These are phyloP conservation scores for Harpagoxenus sublaevis DNA, from an alignment of 2,888 invertebrate genomes.

Conservation along the genomic window DNA sequence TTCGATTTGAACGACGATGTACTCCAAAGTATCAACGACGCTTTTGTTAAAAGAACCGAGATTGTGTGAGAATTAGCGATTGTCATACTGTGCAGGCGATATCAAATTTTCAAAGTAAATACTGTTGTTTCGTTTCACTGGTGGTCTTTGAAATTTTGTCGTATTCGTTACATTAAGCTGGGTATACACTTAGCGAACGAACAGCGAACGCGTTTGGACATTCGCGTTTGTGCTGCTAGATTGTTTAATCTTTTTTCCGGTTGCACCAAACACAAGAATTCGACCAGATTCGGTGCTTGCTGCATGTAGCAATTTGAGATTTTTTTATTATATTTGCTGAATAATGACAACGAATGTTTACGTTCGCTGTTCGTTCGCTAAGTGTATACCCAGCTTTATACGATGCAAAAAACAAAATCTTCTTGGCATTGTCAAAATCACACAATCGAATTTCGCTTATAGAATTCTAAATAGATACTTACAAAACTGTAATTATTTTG, in stretches of 20 bases:
- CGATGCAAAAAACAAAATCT: neutral
- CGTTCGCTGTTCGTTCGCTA: too few species aligned
- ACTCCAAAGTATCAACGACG: neutral
- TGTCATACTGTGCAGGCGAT: neutral
- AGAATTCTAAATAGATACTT: neutral
- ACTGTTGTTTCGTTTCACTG: neutral
- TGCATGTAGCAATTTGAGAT: too few species aligned
- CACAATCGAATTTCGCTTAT: neutral
- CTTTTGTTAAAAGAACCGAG: slow-evolving; percentile 22
- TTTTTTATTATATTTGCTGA: too few species aligned
- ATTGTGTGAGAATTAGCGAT: slow-evolving; percentile 23
- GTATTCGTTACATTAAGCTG: neutral
- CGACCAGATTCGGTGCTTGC: too few species aligned
- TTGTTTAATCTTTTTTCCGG: too few species aligned
- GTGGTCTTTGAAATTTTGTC: neutral
- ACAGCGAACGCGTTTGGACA: too few species aligned
- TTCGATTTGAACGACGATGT: slow-evolving; percentile 11
- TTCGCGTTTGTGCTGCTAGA: too few species aligned
- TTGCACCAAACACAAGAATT: too few species aligned
- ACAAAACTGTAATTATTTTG: neutral
- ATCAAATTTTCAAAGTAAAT: slow-evolving; percentile 23
- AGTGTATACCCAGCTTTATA: neutral
- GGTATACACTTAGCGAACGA: too few species aligned
- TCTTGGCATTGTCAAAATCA: neutral
- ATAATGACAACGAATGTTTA: too few species aligned